phyloP scores from a whole-genome alignment of 2,797 vertebrate species.

The Squalus acanthias region DNA sequence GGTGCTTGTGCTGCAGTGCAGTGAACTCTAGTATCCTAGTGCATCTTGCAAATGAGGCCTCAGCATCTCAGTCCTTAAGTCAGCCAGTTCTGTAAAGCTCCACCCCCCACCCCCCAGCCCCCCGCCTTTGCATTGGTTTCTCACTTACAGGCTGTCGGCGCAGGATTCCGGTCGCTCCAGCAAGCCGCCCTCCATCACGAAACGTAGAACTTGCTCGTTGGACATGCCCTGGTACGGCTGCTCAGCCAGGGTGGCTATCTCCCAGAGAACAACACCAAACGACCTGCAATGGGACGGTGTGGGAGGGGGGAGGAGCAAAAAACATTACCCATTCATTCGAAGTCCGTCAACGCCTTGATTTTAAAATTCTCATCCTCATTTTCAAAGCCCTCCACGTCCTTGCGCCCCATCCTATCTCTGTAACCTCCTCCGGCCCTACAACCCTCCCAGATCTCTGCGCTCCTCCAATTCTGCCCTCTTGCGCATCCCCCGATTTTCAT shows the following conservation, averaged over 20 bases:
- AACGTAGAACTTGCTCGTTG: conserved; percentile 96
- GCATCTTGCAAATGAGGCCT: neutral
- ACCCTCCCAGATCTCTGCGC: too few species aligned
- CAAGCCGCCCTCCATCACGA: conserved; percentile 96
- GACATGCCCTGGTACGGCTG: conserved; percentile 98
- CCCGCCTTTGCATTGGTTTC: neutral
- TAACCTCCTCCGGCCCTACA: too few species aligned
- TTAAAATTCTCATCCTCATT: neutral
- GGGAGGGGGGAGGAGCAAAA: too few species aligned
- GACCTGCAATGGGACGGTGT: conserved; percentile 55
- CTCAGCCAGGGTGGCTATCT: conserved; percentile 88
- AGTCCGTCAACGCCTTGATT: neutral
- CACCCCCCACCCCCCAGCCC: neutral
- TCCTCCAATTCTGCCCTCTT: too few species aligned
- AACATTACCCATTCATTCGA: neutral
- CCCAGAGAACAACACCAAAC: conserved; percentile 95
- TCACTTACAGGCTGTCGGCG: conserved; percentile 89
- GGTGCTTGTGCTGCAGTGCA: too few species aligned
- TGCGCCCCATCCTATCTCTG: neutral
- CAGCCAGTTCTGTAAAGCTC: neutral
- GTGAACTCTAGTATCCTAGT: too few species aligned
- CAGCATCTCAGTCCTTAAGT: neutral
- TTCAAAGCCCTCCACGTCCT: neutral
- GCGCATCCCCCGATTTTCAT: too few species aligned
- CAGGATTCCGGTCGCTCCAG: conserved; percentile 96